Base-by-base conservation (phyloP, 2,888 invertebrate genomes). In the Tetranychus piercei region DNA sequence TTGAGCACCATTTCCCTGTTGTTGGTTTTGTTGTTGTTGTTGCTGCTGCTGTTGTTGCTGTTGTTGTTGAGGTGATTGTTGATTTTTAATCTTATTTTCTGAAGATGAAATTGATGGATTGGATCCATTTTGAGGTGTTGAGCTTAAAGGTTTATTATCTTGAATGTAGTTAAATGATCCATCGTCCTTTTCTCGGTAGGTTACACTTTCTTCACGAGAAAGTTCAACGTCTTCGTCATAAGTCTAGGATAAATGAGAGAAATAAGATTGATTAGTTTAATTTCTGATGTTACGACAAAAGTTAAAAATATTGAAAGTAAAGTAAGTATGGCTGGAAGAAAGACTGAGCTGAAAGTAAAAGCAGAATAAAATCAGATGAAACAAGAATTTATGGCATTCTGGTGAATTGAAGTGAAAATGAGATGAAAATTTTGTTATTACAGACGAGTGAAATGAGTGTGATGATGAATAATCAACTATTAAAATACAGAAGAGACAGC, bases 141-240 rank as follows among this genome's bases (percentile, higher is more conserved):
- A 55, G 3, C 55, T 55, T 55, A 55, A 55, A 15, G 55, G 55
- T 55, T 55, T 55, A 55, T 3, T 55, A 55, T 55, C 55, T 15
- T 55, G 55, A 55, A 55, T 15, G 9, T 6, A 55, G 15, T 9
- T 55, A 55, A 9, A 55, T 15, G 55, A 55, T 55, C 55, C 55
- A 55, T 55, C 55, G 55, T 55, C 55, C 15, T 55, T 55, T 15
- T 69, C 69, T 22, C 69, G 18, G 22, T 20, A 69, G 20, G 20
- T 20, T 69, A 69, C 69, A 69, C 34, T 69, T 69, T 69, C 69
- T 69, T 69, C 69, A 11, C 34, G n/a, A 22, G 20, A 23, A 23
- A 69, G 20, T 69, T 69, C 69, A 69, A 23, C 69, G 20, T 69
- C 69, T 69, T 69, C 69, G 11, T 69, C 69, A 69, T 69, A 69